These are phyloP conservation scores for Climacteris rufus DNA, from an alignment of 2,113 vertebrate genomes.

Conservation along the genomic window DNA sequence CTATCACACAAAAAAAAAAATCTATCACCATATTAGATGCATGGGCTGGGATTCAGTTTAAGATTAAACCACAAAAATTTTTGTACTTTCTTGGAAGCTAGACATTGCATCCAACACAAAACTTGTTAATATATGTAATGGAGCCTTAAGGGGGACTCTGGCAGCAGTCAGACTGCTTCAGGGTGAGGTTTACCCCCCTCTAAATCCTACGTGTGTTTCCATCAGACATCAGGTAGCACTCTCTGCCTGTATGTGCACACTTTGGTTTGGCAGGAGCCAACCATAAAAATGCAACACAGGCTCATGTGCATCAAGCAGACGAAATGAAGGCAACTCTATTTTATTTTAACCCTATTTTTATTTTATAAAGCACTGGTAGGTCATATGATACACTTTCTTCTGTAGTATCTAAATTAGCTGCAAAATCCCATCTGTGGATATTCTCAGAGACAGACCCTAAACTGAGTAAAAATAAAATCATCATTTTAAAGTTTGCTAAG, in stretches of 20 bases:
- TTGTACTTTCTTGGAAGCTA: neutral
- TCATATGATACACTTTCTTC: neutral
- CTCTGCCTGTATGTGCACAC: neutral
- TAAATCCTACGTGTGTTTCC: neutral
- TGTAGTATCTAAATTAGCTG: neutral
- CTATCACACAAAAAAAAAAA: neutral
- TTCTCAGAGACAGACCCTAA: neutral
- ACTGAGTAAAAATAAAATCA: neutral
- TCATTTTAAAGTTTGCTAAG: neutral
- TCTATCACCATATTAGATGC: neutral
- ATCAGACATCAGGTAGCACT: neutral
- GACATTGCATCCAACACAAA: neutral
- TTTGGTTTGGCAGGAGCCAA: neutral
- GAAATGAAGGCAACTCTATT: neutral
- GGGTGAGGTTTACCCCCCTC: neutral
- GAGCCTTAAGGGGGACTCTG: neutral
- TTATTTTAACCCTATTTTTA: too few species aligned
- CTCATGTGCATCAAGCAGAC: neutral
- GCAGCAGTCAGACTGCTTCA: neutral
- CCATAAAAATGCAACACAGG: neutral
- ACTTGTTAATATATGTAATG: neutral
- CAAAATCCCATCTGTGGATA: neutral
- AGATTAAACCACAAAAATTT: neutral
- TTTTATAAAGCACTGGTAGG: neutral
- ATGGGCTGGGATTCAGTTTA: neutral